Evolutionary conservation across 2,113 vertebrate species (phyloP).

Genomic region (Aphyosemion australe): DNA sequence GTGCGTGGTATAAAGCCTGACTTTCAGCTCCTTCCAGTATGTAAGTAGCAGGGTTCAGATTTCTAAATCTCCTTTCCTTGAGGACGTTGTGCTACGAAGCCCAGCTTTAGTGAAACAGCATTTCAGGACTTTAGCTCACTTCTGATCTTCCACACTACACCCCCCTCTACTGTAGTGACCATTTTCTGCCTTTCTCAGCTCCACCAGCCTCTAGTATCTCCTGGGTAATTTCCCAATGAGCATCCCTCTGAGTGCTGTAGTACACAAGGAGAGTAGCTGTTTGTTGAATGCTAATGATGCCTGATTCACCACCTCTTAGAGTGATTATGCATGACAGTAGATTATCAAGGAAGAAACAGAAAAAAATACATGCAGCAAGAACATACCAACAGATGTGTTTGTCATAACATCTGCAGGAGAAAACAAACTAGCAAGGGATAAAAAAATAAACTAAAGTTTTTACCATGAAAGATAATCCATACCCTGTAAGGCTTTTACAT

Average conservation of each 20-base stretch:
- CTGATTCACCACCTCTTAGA: conserved; percentile 55
- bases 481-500: conserved; percentile 27
- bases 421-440: conserved; percentile 49
- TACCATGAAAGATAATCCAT: conserved; percentile 55
- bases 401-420: conserved; percentile 46
- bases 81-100: background rate
- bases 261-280: conserved; percentile 41
- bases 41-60: background rate
- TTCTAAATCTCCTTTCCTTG: background rate
- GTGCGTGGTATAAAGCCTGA: too few species aligned
- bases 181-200: conserved; percentile 21
- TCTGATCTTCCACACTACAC: background rate
- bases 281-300: conserved; percentile 63
- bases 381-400: conserved; percentile 55
- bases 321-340: conserved; percentile 39
- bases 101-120: too few species aligned
- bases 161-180: background rate
- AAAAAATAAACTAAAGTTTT: conserved; percentile 41
- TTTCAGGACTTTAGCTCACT: conserved; percentile 6
- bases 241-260: conserved; percentile 17
- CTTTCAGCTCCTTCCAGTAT: too few species aligned
- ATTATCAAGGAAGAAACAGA: conserved; percentile 28
- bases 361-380: conserved; percentile 23
- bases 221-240: conserved; percentile 37
- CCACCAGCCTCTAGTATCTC: conserved; percentile 26